Base-by-base conservation (phyloP, 30 jellyfish, hydroid and myxozoan genomes). In the Pelagia noctiluca region DNA sequence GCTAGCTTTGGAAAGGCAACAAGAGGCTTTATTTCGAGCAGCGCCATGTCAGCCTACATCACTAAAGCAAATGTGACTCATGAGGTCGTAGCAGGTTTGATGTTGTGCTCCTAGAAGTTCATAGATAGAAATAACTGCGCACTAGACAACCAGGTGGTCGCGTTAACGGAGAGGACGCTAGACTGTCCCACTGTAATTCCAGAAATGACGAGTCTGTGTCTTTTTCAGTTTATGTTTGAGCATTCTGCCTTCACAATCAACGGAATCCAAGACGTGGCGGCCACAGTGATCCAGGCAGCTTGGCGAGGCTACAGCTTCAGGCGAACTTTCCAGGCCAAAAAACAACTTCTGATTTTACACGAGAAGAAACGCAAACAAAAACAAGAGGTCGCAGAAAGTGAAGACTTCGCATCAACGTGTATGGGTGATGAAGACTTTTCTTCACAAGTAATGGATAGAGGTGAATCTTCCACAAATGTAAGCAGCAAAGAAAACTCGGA, bases 201-300 rank as follows among this genome's bases (percentile, higher is more conserved):
- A 7, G 57, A 19, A 1, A 2, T 57, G 5, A 18, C 35, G 0
- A 2, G 0, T 78, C 0, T 4, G 22, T 22, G 23, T 71, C n/a
- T 32, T 35, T 42, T 50, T 48, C 36, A 87, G 96, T 78, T 76
- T 63, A 87, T 87, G 96, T 76, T 87, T 35, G 99, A 94, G 73
- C 90, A 88, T 48, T 86, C 88, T n/a, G 97, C 99, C 34, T 83
- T 71, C 71, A 94, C 99, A 12, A 84, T 85, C n/a, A 95, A 96
- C 1, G 93, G 88, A 38, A 89, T 94, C 28, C 95, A 87, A 78
- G 99, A 94, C 60, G 89, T 67, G 71, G 96, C 97, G 11, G 98
- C 98, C 21, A 79, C 90, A 1, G 96, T 76, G 19, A 94, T 94
- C 4, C 97, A 94, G 38, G 82, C 97, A 22, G 66, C 88, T 1